Percentiles rank a stretch among this genome's conserved stretches.
These are phyloP conservation scores for Stegophylla sp. DNA, from an alignment of 2,888 invertebrate species.

Conservation along the genomic window DNA sequence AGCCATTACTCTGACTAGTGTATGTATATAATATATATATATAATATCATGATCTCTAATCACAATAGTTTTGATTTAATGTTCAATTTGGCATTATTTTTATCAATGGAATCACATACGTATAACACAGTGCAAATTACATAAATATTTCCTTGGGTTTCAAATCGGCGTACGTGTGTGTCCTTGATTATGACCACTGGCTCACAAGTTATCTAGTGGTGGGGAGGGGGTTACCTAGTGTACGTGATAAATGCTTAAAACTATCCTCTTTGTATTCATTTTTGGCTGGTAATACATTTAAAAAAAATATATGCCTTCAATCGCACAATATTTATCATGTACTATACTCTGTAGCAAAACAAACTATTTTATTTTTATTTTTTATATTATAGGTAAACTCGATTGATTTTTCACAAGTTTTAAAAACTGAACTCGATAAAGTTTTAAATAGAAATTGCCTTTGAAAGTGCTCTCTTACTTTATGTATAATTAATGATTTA, in stretches of 20 bases:
- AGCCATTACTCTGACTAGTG: too few relatives aligned
- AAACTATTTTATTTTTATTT: constrained; percentile 11
- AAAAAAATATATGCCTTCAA: not conserved
- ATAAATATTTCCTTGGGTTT: not conserved
- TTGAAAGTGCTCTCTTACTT: too few relatives aligned
- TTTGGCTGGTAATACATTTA: not conserved
- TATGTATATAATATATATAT: too few relatives aligned
- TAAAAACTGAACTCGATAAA: not conserved
- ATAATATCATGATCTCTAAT: not conserved
- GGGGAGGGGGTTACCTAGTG: not conserved
- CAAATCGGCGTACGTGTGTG: not conserved
- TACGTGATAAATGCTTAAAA: constrained; percentile 20
- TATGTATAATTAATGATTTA: too few relatives aligned
- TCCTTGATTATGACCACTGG: constrained; percentile 29
- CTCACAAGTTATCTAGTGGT: constrained; percentile 1
- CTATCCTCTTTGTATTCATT: not conserved
- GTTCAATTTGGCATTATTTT: not conserved
- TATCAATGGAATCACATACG: not conserved
- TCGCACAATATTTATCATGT: not conserved
- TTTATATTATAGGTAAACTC: too few relatives aligned
- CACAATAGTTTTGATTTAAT: constrained; percentile 5
- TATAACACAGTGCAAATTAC: not conserved
- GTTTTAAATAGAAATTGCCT: too few relatives aligned
- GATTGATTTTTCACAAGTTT: not conserved
- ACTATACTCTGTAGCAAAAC: constrained; percentile 1